Evolutionary conservation across 2,113 vertebrate genomes (phyloP), one percentile per base, ranked within the genome.

Genomic region (Tyrannus savana): DNA sequence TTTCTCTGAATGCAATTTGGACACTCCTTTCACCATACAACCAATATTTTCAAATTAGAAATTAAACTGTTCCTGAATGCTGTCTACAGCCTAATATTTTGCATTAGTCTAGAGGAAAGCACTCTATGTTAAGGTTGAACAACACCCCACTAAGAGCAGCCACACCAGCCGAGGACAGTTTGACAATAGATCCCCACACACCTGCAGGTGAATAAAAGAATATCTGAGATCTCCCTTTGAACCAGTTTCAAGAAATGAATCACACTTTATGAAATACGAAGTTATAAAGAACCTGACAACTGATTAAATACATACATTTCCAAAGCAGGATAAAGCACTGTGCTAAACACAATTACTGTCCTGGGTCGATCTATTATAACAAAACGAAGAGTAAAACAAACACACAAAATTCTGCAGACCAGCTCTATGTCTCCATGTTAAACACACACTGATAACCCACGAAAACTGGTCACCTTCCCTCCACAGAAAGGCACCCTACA

Each of bases 251-350:
- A 93, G 66, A 96, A 95, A 87, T 83, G 67, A 77, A 95, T 71
- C 84, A 86, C 30, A 41, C 66, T 79, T 85, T 71, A 73, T 79
- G 64, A 95, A 87, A 87, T 42, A 60, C 6, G 19, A 92, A 94
- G 85, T 69, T 79, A 90, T 8, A 87, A 80, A 87, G 74, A 83
- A 33, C 31, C 80, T 76, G 58, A 82, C 82, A 90, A 88, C 50
- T 75, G 83, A 83, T 96, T 81, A 82, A 93, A 85, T 59, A 94
- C 93, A 90, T 87, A 89, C 18, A 68, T 78, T 88, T 83, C 80
- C 87, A 84, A 77, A 90, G 86, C n/a, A 89, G 69, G 46, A 92
- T 23, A 92, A 84, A 89, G 71, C 50, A 84, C 62, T 14, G 23
- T 39, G 66, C 73, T 84, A 89, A 96, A 90, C 49, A 82, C 55